A percentile compares a stretch with the other conserved stretches of the same genome.
Evolutionary conservation across 2,888 invertebrate genomes (phyloP).

Genomic region (Smittia aterrima): DNA sequence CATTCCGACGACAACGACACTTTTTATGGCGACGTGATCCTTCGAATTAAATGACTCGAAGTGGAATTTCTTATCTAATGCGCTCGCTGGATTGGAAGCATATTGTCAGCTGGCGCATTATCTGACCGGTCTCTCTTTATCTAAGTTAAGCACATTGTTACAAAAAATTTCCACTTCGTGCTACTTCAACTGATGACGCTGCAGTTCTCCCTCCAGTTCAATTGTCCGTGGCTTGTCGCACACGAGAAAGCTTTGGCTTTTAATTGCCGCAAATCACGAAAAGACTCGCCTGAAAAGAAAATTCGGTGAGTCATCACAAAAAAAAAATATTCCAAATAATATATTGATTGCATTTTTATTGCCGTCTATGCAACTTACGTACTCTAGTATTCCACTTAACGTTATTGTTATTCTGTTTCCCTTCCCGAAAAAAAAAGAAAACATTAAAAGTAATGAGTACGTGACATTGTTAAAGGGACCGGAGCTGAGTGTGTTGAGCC

Average conservation of each 20-base stretch:
- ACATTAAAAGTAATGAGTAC: slow-evolving; percentile 30
- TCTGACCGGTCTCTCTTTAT: neutral
- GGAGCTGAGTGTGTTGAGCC: neutral
- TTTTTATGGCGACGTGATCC: slow-evolving; percentile 26
- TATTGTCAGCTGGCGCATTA: slow-evolving; percentile 33
- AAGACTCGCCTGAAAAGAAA: neutral
- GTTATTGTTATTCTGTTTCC: slow-evolving; percentile 1
- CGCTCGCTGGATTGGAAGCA: slow-evolving; percentile 25
- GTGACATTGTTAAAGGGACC: slow-evolving; percentile 19
- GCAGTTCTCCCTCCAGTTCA: neutral
- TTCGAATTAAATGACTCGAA: slow-evolving; percentile 3
- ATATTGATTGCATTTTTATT: slow-evolving; percentile 37
- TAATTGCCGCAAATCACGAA: slow-evolving; percentile 22
- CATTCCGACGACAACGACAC: neutral
- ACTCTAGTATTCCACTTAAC: slow-evolving; percentile 13
- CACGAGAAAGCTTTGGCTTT: slow-evolving; percentile 12
- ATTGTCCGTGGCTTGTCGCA: neutral
- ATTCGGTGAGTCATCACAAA: slow-evolving; percentile 10
- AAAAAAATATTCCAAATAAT: neutral
- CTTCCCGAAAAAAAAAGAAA: neutral
- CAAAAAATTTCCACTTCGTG: slow-evolving; percentile 25
- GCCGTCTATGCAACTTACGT: slow-evolving; percentile 7
- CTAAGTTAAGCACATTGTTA: slow-evolving; percentile 7
- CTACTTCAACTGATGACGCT: slow-evolving; percentile 10
- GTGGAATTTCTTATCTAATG: slow-evolving; percentile 18